Conservation (phyloP, 2,888 invertebrate species). For the Lasioglossum zephyrum region DNA sequence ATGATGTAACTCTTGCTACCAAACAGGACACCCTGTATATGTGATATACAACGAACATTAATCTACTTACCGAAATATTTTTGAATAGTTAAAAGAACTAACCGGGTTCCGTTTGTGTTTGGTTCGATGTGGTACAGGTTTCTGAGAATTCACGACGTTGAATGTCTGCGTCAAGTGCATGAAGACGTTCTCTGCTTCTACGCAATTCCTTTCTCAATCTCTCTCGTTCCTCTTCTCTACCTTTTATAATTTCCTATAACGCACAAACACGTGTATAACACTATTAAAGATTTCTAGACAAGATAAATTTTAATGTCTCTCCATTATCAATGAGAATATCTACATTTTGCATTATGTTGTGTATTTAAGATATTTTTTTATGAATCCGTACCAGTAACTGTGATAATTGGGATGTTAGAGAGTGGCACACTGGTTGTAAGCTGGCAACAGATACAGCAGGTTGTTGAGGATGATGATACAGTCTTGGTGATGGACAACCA, state of each 20-base stretch:
- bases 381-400: constrained; percentile 84
- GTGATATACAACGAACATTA: neutral
- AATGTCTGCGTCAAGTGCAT: constrained; percentile 85
- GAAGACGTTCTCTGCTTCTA: constrained; percentile 89
- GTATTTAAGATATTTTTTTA: neutral
- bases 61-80: constrained; percentile 28
- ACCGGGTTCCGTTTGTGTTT: constrained; percentile 76
- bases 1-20: no score
- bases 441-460: constrained; percentile 87
- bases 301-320: neutral
- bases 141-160: constrained; percentile 77
- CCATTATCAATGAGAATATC: neutral
- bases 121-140: constrained; percentile 66
- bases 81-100: constrained; percentile 54
- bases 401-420: constrained; percentile 88
- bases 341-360: neutral
- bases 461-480: constrained; percentile 80
- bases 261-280: constrained; percentile 30
- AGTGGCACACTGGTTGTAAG: constrained; percentile 88
- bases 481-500: constrained; percentile 84
- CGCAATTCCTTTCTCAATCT: constrained; percentile 90
- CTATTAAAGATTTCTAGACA: neutral
- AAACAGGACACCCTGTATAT: no score
- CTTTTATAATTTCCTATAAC: constrained; percentile 89
- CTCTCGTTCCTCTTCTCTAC: constrained; percentile 91